Base-by-base conservation (phyloP, 2,797 vertebrate genomes). In the Salarias fasciatus region DNA sequence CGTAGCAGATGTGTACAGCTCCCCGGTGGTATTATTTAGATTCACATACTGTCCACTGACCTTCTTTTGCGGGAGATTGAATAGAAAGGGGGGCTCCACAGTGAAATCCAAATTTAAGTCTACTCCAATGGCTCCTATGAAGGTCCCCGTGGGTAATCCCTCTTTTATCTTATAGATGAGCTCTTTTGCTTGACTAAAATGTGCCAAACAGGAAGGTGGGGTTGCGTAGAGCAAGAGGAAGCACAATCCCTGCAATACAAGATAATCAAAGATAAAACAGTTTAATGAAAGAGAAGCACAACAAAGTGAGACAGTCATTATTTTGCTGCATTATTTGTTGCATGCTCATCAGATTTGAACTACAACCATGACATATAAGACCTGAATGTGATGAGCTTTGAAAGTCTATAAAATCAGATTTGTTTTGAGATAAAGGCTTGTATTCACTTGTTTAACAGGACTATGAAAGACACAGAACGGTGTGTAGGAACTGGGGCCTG, bases 151-250 rank as follows among this genome's bases (percentile, higher is more conserved):
- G 0, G 98, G 95, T 85, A 97, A 93, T 79, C 96, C 98, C 89
- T 99, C 97, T 38, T 95, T 97, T 89, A 99, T 94, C 75, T 94
- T 98, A 93, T 99, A 99, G 90, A 96, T 91, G 73, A 98, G 94
- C 92, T 97, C 94, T 0, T 94, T 95, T 66, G 96, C 95, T 1
- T 95, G 94, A 83, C 94, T 96, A 90, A 95, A 95, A 92, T 94
- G 95, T 82, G 95, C 95, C 74, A 95, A 95, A 89, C 95, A 96
- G 89, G 86, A 91, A 71, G 95, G 94, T 67, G 95, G 95, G 92
- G 92, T 94, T 85, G 91, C 86, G 89, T 94, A 94, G 85, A 97
- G 92, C 75, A 98, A 80, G 84, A 96, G 87, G 82, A 94, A 80
- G 79, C 86, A 93, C 69, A 93, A 77, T 76, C 86, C 93, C 93